These are phyloP conservation scores for Hydrochoerus hydrochaeris DNA, from an alignment of 2,113 vertebrate species.

Conservation along the genomic window DNA sequence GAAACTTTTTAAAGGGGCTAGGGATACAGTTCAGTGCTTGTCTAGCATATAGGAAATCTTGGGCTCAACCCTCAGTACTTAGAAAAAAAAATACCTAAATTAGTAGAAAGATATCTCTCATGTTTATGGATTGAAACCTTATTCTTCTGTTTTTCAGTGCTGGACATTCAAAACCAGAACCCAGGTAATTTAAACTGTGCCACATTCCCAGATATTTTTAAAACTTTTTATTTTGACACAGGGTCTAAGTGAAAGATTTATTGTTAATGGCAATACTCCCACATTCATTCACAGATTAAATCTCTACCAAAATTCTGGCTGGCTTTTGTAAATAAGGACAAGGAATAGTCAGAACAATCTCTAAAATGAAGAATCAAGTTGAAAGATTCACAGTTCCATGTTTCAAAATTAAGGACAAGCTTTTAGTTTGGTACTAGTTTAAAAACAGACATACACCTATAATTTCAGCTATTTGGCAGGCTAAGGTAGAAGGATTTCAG, in stretches of 20 bases:
- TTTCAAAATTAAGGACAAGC: constrained; percentile 29
- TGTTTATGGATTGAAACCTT: background rate
- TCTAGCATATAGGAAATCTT: background rate
- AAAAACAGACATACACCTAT: background rate
- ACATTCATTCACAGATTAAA: constrained; percentile 17
- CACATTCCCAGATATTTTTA: background rate
- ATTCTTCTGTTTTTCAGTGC: background rate
- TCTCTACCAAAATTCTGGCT: background rate
- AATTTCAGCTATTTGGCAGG: background rate
- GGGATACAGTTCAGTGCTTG: background rate
- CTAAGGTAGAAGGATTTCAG: background rate
- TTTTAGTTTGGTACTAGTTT: background rate
- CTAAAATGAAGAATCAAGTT: background rate
- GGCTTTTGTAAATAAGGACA: background rate
- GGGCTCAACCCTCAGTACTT: background rate
- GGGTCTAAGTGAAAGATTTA: background rate
- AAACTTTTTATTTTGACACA: background rate
- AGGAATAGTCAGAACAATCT: background rate
- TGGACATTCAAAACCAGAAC: background rate
- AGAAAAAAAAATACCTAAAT: background rate
- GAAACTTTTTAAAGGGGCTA: background rate
- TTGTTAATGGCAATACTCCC: background rate
- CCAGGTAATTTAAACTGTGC: background rate
- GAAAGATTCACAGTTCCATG: background rate
- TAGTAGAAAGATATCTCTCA: constrained; percentile 13